These are phyloP conservation scores for Mizuhopecten yessoensis DNA, from an alignment of 1,140 invertebrate genomes.

Conservation along the genomic window DNA sequence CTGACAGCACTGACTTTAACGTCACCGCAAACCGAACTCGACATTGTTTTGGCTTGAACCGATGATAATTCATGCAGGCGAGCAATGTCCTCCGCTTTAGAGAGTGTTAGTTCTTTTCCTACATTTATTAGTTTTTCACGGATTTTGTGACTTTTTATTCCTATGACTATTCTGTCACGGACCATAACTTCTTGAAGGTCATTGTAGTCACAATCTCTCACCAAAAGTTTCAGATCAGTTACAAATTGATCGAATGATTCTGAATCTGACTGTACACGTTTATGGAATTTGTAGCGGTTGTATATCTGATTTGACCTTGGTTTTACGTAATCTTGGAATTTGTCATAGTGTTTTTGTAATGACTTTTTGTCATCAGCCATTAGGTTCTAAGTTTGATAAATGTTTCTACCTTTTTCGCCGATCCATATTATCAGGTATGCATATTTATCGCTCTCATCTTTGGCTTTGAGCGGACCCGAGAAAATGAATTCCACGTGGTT, in stretches of 20 bases:
- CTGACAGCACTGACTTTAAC: background rate
- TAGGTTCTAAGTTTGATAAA: constrained; percentile 47
- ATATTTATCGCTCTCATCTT: constrained; percentile 45
- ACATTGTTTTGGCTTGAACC: constrained; percentile 51
- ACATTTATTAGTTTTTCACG: constrained; percentile 59
- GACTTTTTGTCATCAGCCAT: constrained; percentile 30
- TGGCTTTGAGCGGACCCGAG: constrained; percentile 46
- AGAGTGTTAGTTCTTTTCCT: constrained; percentile 55
- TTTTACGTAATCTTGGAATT: constrained; percentile 58
- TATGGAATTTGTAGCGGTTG: constrained; percentile 59
- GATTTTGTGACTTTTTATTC: constrained; percentile 56
- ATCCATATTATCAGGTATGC: constrained; percentile 52
- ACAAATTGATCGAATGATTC: constrained; percentile 66
- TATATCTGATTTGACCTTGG: constrained; percentile 54
- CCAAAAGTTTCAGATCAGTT: constrained; percentile 57
- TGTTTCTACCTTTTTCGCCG: constrained; percentile 50
- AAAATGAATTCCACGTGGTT: constrained; percentile 51
- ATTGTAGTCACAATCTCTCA: constrained; percentile 58
- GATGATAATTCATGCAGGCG: constrained; percentile 51
- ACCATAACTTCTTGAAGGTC: constrained; percentile 53
- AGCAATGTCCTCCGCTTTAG: constrained; percentile 57
- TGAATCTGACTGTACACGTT: constrained; percentile 30
- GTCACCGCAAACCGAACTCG: background rate
- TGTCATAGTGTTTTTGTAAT: background rate
- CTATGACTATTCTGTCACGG: constrained; percentile 58